These are phyloP conservation scores for Podarcis lilfordi DNA, from an alignment of 2,797 vertebrate species.

Conservation along the genomic window DNA sequence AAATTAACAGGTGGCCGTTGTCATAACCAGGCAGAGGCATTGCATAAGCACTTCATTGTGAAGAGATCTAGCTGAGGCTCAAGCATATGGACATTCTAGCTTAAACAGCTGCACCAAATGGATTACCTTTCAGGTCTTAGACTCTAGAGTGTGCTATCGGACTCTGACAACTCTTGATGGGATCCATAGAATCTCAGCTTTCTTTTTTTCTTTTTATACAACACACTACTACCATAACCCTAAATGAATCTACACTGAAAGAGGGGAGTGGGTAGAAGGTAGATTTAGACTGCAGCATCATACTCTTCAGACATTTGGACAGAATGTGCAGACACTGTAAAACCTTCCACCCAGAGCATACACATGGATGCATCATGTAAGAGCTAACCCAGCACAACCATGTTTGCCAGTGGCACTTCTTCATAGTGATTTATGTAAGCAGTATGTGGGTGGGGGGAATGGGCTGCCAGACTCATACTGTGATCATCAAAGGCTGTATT, in stretches of 20 bases:
- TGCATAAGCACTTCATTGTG: constrained; percentile 39
- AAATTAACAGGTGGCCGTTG: constrained; percentile 42
- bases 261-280: no score
- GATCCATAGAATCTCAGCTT: background rate
- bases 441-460: background rate
- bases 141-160: background rate
- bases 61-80: constrained; percentile 55
- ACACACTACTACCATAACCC: background rate
- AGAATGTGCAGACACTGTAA: background rate
- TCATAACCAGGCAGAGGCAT: constrained; percentile 25
- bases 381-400: background rate
- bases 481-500: background rate
- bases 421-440: background rate
- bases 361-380: background rate
- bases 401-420: background rate
- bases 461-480: background rate
- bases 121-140: background rate
- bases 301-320: background rate
- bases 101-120: constrained; percentile 29
- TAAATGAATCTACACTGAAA: background rate
- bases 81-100: constrained; percentile 6
- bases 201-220: background rate
- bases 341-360: background rate
- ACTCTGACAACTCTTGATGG: background rate
- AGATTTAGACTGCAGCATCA: background rate